Base-by-base conservation (phyloP, 2,888 invertebrate genomes). In the Sepioteuthis lessoniana region DNA sequence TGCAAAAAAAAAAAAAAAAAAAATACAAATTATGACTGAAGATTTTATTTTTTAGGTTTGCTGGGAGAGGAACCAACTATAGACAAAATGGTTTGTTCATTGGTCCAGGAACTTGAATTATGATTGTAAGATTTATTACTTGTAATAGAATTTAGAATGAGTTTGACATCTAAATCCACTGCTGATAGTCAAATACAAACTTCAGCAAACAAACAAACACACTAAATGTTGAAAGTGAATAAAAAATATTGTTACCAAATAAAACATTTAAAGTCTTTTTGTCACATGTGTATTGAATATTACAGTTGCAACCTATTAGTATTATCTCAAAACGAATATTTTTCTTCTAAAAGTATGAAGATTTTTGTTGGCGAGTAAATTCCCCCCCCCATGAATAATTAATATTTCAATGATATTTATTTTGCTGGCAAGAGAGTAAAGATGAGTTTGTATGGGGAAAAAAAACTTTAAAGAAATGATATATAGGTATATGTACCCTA, bases 21-120 rank as follows among this genome's bases (percentile, higher is more conserved):
- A 31, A 13, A n/a, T 10, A 5, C 19, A 19, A 7, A 91, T 7
- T 10, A 28, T 91, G 16, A 19, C 13, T 91, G 7, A 21, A 10
- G 16, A 91, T 28, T 16, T 50, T 93, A 55, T 94, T 90, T 96
- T 96, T 42, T 98, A 1, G 98, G 98, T 95, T 98, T 99, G 97
- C 97, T 99, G 91, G 98, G 98, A 95, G 98, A 98, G 94, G 98
- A 98, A 95, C 98, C 98, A 8, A 98, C 98, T 1, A 98, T 99
- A 0, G 97, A 98, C 90, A 98, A 98, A 94, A 97, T 99, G n/a
- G 98, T 98, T 0, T 98, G 98, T 95, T 98, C 98, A n/a, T 97
- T 99, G 28, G 98, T 98, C 55, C 95, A 96, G 90, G 97, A 97
- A 94, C 95, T 97, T 93, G 95, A 96, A 38, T 55, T 76, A 35